Percentiles rank a stretch among this genome's conserved stretches.
Conservation (phyloP, 2,113 vertebrate genomes). For the Seriola aureovittata region DNA sequence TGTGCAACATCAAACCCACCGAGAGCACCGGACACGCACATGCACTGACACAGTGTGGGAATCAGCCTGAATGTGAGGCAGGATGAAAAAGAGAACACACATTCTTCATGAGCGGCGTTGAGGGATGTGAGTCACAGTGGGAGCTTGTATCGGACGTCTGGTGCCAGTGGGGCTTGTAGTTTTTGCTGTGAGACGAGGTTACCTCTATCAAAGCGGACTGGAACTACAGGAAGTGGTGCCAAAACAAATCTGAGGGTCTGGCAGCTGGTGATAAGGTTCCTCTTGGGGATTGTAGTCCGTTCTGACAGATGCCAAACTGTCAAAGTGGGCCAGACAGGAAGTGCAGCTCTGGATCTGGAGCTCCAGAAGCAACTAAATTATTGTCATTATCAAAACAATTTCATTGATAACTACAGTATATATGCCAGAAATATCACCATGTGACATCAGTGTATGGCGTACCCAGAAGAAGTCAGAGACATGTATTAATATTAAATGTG, state of each 20-base stretch:
- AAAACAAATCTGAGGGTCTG: conserved; percentile 47
- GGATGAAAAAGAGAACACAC: conserved; percentile 33
- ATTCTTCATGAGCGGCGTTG: neutral
- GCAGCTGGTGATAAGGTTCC: conserved; percentile 39
- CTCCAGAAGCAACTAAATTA: neutral
- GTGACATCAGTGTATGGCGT: too few species aligned
- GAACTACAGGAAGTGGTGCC: conserved; percentile 53
- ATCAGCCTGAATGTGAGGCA: neutral
- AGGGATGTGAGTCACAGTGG: conserved; percentile 18
- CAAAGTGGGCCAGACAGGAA: conserved; percentile 20
- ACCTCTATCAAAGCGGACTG: conserved; percentile 23
- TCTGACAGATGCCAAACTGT: conserved; percentile 33
- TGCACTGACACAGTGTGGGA: conserved; percentile 5
- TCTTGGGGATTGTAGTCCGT: conserved; percentile 31
- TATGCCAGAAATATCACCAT: neutral
- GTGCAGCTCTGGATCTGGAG: conserved; percentile 8
- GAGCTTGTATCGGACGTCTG: conserved; percentile 9
- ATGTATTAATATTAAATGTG: neutral
- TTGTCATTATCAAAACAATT: neutral
- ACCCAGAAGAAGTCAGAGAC: too few species aligned
- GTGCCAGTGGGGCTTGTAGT: conserved; percentile 39
- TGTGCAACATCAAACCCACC: conserved; percentile 39
- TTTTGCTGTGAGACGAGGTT: conserved; percentile 31
- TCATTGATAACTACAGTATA: neutral
- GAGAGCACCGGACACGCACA: conserved; percentile 1